Conservation (phyloP, 2,797 vertebrate genomes). For the Crenichthys baileyi region DNA sequence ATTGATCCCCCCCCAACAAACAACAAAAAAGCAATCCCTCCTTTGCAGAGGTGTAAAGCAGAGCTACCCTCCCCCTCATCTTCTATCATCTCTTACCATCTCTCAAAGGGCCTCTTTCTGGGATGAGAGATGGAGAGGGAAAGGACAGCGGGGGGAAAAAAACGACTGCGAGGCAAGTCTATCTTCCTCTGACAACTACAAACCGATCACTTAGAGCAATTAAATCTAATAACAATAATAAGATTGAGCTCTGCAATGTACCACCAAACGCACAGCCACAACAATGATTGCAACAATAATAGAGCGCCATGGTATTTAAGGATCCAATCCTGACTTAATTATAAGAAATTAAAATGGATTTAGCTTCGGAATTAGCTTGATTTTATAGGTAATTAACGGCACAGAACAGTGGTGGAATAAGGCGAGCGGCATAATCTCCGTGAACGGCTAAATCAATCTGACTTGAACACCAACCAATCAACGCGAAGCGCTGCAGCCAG, state of each 20-base stretch:
- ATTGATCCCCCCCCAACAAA: slow-evolving; percentile 78
- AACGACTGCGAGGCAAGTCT: slow-evolving; percentile 61
- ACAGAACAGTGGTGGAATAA: slow-evolving; percentile 74
- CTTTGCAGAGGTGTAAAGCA: slow-evolving; percentile 81
- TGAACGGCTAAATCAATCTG: slow-evolving; percentile 84
- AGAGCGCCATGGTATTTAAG: slow-evolving; percentile 81
- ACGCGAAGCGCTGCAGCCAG: slow-evolving; percentile 46
- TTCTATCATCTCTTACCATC: slow-evolving; percentile 72
- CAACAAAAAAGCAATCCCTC: slow-evolving; percentile 80
- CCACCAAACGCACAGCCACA: slow-evolving; percentile 77
- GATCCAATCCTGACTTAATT: slow-evolving; percentile 86
- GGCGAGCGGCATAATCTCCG: slow-evolving; percentile 79
- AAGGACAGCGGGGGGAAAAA: slow-evolving; percentile 57
- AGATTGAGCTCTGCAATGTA: slow-evolving; percentile 71
- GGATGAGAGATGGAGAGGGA: slow-evolving; percentile 71
- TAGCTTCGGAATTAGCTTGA: slow-evolving; percentile 86
- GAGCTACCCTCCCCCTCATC: slow-evolving; percentile 76
- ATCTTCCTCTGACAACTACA: slow-evolving; percentile 72
- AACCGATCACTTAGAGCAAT: slow-evolving; percentile 82
- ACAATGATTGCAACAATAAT: slow-evolving; percentile 83
- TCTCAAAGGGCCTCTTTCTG: slow-evolving; percentile 78
- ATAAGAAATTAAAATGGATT: slow-evolving; percentile 87
- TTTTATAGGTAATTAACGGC: slow-evolving; percentile 87
- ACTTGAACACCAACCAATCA: slow-evolving; percentile 79
- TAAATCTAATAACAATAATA: slow-evolving; percentile 81